These are phyloP conservation scores for Glomeris maerens DNA, from an alignment of 1,140 invertebrate species.

Conservation along the genomic window DNA sequence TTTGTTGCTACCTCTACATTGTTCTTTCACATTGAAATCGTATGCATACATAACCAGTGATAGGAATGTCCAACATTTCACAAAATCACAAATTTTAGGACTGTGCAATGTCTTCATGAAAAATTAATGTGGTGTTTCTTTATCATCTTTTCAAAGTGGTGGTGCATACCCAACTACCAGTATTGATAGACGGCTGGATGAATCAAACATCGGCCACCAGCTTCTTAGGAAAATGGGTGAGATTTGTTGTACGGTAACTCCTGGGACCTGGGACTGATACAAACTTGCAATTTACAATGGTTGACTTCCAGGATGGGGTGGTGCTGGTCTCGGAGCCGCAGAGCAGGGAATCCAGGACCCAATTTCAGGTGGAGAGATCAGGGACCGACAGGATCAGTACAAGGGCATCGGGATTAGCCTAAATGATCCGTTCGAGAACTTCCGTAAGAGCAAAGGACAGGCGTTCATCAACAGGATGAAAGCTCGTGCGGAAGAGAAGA, in stretches of 20 bases:
- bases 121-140: too few relatives aligned
- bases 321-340: constrained; percentile 72
- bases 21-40: too few relatives aligned
- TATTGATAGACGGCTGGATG: constrained; percentile 46
- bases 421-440: constrained; percentile 92
- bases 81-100: too few relatives aligned
- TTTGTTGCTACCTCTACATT: too few relatives aligned
- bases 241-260: constrained; percentile 5
- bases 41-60: too few relatives aligned
- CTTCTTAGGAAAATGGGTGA: constrained; percentile 80
- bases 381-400: constrained; percentile 80
- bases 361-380: constrained; percentile 75
- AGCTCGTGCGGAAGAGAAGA: constrained; percentile 62
- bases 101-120: too few relatives aligned
- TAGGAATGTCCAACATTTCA: too few relatives aligned
- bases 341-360: constrained; percentile 91
- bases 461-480: constrained; percentile 94
- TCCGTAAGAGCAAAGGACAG: constrained; percentile 89
- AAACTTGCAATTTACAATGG: too few relatives aligned
- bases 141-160: not conserved
- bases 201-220: constrained; percentile 89
- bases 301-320: constrained; percentile 52
- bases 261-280: too few relatives aligned
- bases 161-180: not conserved
- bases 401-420: constrained; percentile 81